These are phyloP conservation scores for Mystacornis crossleyi DNA, from an alignment of 2,113 vertebrate species.

Conservation along the genomic window DNA sequence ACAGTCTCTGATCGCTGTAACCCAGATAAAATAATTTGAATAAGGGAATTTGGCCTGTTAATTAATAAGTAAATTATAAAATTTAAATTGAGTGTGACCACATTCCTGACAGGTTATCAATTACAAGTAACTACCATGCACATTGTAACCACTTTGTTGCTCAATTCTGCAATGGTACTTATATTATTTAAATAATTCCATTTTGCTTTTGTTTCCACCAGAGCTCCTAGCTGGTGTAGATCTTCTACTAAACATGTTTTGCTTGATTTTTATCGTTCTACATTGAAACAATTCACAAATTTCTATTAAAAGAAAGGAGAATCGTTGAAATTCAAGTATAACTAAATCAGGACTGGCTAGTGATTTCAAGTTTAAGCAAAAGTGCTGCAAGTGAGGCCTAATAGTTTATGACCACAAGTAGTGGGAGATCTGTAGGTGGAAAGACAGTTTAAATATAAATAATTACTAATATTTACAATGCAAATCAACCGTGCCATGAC, in stretches of 20 bases:
- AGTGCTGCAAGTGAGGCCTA: background rate
- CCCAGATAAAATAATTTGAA: too few species aligned
- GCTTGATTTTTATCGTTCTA: background rate
- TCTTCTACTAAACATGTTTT: background rate
- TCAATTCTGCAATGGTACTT: background rate
- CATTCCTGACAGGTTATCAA: background rate
- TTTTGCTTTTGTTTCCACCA: background rate
- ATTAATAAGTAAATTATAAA: too few species aligned
- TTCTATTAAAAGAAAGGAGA: background rate
- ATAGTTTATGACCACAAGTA: background rate
- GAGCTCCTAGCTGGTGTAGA: background rate
- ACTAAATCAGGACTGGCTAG: background rate
- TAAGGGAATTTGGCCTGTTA: too few species aligned
- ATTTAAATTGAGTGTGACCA: too few species aligned
- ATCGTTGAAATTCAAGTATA: background rate
- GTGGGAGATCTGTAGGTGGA: background rate
- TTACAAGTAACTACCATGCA: background rate
- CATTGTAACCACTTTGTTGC: background rate
- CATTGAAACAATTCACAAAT: background rate
- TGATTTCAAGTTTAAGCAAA: background rate
- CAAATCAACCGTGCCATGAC: background rate
- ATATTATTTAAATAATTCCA: background rate
- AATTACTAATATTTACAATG: constrained; percentile 8
- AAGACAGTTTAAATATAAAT: background rate
- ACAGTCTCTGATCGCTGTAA: too few species aligned